Base-by-base conservation (phyloP, 2,797 vertebrate species). In the Micromesistius poutassou region DNA sequence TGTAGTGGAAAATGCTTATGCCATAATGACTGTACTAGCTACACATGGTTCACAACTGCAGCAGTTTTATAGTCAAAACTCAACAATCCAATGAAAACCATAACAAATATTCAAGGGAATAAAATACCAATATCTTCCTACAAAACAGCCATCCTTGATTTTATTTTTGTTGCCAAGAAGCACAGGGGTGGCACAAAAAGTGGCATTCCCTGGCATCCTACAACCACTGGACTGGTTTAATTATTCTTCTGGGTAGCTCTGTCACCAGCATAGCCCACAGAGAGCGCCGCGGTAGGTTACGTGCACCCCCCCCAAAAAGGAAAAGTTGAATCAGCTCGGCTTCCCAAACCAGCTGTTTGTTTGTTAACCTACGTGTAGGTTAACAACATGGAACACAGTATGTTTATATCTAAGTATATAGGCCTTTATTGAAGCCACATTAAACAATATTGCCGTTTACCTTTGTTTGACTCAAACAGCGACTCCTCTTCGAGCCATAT, bases 401-500 rank as follows among this genome's bases (percentile, higher is more conserved):
- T 50, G 1, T 22, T 5, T 5, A 50, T 16, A 19, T 42, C 3
- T 1, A 55, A 55, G 46, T 22, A 19, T 55, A 55, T 38, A 38
- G 36, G 36, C 36, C 36, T 38, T 38, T 38, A 38, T 42, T 4
- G 46, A 14, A 14, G 16, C 5, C 46, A 4, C 46, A 22, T 36
- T 3, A 35, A 13, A 0, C 72, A 42, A 71, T 75, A 28, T 77
- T 87, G 90, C 88, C 70, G 0, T 2, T 5, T 79, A 73, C 72
- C 72, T 9, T 25, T 79, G 35, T 7, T n/a, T 2, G 46, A 5
- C 0, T 1, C 4, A 71, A 90, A 80, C 8, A 78, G 31, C 0
- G 77, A 74, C 0, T 94, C 94, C 35, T 94, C 94, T 1, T 94
- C 91, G 5, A 71, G 89, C 94, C 94, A 95, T 0, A 62, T 79